Evolutionary conservation across 2,113 vertebrate genomes (phyloP).

Genomic region (Pelecanoides urinatrix): DNA sequence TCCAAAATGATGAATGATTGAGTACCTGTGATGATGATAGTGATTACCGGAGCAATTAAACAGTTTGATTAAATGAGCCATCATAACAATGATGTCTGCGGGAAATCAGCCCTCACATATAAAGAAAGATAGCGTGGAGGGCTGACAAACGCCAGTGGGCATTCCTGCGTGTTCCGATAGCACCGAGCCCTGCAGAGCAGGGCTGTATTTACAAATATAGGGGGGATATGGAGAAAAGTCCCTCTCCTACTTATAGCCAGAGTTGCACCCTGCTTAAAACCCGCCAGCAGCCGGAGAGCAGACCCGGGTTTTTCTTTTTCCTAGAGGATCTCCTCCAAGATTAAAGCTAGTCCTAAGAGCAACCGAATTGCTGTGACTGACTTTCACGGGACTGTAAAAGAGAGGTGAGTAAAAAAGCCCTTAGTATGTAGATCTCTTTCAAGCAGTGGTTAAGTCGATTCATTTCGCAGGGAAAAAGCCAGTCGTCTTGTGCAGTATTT

Average conservation of each 20-base stretch:
- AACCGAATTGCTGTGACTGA: constrained; percentile 64
- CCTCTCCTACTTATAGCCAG: constrained; percentile 63
- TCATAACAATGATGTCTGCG: constrained; percentile 93
- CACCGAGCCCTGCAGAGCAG: constrained; percentile 63
- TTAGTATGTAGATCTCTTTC: constrained; percentile 63
- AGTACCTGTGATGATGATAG: constrained; percentile 85
- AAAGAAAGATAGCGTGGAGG: constrained; percentile 82
- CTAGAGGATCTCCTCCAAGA: constrained; percentile 74
- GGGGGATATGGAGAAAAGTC: constrained; percentile 64
- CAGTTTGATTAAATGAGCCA: constrained; percentile 92
- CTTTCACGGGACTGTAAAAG: constrained; percentile 65
- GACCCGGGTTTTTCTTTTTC: background rate
- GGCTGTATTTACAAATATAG: constrained; percentile 67
- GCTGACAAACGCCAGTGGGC: constrained; percentile 87
- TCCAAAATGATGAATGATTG: constrained; percentile 83
- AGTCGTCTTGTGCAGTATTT: constrained; percentile 54
- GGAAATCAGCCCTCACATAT: constrained; percentile 83
- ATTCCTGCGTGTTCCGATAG: constrained; percentile 76
- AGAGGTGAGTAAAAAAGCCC: constrained; percentile 77
- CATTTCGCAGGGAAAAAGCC: constrained; percentile 38
- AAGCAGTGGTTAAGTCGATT: constrained; percentile 54
- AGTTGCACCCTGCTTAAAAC: constrained; percentile 66
- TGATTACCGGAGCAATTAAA: constrained; percentile 85
- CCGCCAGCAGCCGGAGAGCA: constrained; percentile 34
- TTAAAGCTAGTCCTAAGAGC: constrained; percentile 66